These are phyloP conservation scores for Germaria angustata DNA, from an alignment of 2,888 invertebrate species.

Conservation along the genomic window DNA sequence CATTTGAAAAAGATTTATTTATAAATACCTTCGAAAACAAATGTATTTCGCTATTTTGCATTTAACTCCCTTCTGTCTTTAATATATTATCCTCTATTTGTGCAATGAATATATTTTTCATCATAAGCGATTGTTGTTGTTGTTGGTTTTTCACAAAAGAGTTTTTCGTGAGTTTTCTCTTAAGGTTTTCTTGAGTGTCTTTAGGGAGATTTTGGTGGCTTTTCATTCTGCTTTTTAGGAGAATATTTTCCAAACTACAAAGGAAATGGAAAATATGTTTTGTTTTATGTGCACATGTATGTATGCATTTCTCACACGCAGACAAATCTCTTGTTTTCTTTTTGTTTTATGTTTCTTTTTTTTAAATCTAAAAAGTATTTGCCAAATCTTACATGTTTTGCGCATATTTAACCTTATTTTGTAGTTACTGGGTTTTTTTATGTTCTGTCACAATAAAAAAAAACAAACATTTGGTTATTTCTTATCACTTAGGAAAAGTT, in stretches of 20 bases:
- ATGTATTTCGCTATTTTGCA: not conserved
- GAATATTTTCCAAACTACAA: not conserved
- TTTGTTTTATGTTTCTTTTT: conserved; percentile 1
- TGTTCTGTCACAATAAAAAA: not conserved
- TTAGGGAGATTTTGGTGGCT: conserved; percentile 24
- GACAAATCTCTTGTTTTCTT: not conserved
- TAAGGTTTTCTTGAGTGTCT: conserved; percentile 9
- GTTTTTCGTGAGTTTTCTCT: not conserved
- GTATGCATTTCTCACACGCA: not conserved
- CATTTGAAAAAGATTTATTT: too few species aligned
- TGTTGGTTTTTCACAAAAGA: too few species aligned
- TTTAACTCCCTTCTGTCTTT: not conserved
- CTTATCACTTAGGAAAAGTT: conserved; percentile 30
- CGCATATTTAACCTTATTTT: conserved; percentile 56
- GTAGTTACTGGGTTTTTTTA: conserved; percentile 44
- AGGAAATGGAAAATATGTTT: conserved; percentile 10
- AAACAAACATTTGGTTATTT: conserved; percentile 43
- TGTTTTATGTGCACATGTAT: not conserved
- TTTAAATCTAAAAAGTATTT: not conserved
- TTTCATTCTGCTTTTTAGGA: not conserved
- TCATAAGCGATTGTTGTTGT: too few species aligned
- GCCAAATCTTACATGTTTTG: conserved; percentile 15
- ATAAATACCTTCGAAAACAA: too few species aligned
- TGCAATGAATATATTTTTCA: too few species aligned
- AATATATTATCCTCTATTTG: not conserved